Percentiles rank a stretch among this genome's conserved stretches.
Conservation (phyloP, 2,113 vertebrate species). For the Epinephelus fuscoguttatus region DNA sequence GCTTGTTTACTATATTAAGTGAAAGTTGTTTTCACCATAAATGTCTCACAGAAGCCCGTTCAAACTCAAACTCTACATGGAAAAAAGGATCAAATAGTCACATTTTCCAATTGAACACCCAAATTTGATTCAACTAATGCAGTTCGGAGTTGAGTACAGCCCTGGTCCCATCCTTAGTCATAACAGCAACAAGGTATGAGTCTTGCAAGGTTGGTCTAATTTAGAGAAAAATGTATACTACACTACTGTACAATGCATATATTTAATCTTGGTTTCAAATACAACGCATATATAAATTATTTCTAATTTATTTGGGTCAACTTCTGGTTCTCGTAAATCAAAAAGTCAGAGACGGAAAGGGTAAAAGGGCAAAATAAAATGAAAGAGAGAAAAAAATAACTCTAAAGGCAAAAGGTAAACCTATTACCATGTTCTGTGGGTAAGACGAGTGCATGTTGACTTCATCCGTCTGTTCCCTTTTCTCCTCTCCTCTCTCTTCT, state of each 20-base stretch:
- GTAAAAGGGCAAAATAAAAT: slow-evolving; percentile 50
- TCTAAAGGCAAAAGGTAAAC: slow-evolving; percentile 66
- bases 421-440: slow-evolving; percentile 77
- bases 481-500: slow-evolving; percentile 59
- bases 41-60: too few relatives aligned
- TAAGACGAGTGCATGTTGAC: slow-evolving; percentile 77
- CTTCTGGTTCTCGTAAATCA: slow-evolving; percentile 31
- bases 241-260: background rate
- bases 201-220: slow-evolving; percentile 53
- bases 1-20: too few relatives aligned
- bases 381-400: slow-evolving; percentile 27
- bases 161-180: background rate
- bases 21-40: too few relatives aligned
- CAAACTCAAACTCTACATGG: too few relatives aligned
- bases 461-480: slow-evolving; percentile 77
- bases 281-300: slow-evolving; percentile 12
- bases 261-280: slow-evolving; percentile 35
- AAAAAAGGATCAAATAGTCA: too few relatives aligned
- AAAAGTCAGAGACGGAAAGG: slow-evolving; percentile 33
- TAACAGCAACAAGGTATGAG: slow-evolving; percentile 28
- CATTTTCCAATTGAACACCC: too few relatives aligned
- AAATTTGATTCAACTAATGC: too few relatives aligned
- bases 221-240: background rate
- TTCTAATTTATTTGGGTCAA: slow-evolving; percentile 36
- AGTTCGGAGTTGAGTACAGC: too few relatives aligned